Conservation (phyloP, 2,113 vertebrate genomes). For the Syngnathoides biaculeatus region DNA sequence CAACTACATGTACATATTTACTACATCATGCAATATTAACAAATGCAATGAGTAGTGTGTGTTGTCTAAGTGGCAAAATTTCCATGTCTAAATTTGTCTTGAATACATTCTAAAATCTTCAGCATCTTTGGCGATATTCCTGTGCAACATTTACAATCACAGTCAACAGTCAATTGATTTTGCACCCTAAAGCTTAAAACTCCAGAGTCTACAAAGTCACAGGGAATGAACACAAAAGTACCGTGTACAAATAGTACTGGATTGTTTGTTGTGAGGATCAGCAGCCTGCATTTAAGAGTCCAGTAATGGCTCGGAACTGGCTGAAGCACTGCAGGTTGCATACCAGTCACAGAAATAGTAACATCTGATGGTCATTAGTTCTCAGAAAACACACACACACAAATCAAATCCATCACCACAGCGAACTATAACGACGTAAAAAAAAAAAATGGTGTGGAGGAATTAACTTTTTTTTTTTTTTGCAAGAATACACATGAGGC, state of each 20-base stretch:
- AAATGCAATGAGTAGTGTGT: too few relatives aligned
- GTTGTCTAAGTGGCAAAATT: too few relatives aligned
- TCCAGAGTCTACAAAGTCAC: background rate
- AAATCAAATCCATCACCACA: too few relatives aligned
- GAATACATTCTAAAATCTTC: background rate
- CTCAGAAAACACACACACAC: slow-evolving; percentile 3
- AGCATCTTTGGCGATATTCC: background rate
- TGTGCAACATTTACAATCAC: background rate
- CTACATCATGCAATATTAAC: too few relatives aligned
- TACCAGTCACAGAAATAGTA: slow-evolving; percentile 24
- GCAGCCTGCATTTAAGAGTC: background rate
- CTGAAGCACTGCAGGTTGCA: slow-evolving; percentile 9
- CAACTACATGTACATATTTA: too few relatives aligned
- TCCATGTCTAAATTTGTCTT: background rate
- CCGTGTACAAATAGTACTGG: background rate
- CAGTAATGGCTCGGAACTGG: slow-evolving; percentile 1
- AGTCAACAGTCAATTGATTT: background rate
- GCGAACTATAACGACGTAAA: background rate
- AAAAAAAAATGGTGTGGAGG: background rate
- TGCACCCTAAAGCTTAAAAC: background rate
- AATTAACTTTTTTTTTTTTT: background rate
- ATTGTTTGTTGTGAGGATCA: background rate
- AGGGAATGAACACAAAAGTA: background rate
- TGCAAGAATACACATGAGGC: background rate
- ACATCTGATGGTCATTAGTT: slow-evolving; percentile 72